These are phyloP conservation scores for Galbula dea DNA, from an alignment of 2,113 vertebrate genomes.

Conservation along the genomic window DNA sequence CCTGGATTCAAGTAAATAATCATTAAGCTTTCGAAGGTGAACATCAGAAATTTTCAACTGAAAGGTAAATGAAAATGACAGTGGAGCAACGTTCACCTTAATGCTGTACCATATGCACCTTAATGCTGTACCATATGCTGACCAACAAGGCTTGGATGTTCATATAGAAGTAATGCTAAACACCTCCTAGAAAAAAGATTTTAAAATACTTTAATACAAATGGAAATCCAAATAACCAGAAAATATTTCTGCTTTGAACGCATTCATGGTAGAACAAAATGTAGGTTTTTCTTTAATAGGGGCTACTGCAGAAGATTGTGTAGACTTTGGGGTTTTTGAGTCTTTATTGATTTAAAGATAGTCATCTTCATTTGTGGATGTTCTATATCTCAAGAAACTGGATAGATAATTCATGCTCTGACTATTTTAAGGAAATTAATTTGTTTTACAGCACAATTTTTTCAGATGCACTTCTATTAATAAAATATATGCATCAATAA, in stretches of 20 bases:
- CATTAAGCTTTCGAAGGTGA: neutral
- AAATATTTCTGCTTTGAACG: neutral
- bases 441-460: neutral
- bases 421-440: neutral
- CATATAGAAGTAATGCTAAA: neutral
- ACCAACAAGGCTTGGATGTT: neutral
- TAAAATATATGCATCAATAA: too few relatives aligned
- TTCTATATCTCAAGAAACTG: neutral
- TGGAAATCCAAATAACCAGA: neutral
- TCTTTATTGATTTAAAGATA: neutral
- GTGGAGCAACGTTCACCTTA: fast-evolving
- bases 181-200: neutral
- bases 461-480: neutral
- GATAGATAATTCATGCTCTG: neutral
- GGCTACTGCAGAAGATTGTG: neutral
- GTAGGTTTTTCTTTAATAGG: neutral
- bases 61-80: neutral
- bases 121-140: neutral
- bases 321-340: neutral
- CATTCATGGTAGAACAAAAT: neutral
- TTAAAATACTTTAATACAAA: neutral
- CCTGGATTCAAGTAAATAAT: neutral
- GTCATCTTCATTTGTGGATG: neutral
- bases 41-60: neutral
- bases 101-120: fast-evolving